Conservation (phyloP, 2,113 vertebrate species). For the Dicentrarchus labrax region DNA sequence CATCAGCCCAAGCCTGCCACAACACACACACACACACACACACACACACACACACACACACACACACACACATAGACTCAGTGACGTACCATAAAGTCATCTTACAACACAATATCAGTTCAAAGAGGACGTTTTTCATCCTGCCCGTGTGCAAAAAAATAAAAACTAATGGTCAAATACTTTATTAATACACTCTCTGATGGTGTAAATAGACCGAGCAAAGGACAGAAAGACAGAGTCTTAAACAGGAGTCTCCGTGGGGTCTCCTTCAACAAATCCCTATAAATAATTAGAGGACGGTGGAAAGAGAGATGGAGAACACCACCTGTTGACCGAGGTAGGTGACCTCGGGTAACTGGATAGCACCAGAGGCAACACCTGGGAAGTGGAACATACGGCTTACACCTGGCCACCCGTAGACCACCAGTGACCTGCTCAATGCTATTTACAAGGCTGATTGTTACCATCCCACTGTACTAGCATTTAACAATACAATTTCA, state of each 20-base stretch:
- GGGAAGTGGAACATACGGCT: background rate
- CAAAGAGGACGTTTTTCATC: background rate
- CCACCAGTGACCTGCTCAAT: background rate
- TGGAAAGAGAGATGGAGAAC: conserved; percentile 23
- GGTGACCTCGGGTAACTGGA: conserved; percentile 38
- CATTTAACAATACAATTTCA: background rate
- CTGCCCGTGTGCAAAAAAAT: too few species aligned
- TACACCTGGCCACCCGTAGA: background rate
- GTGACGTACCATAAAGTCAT: too few species aligned
- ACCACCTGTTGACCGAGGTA: conserved; percentile 31
- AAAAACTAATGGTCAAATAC: too few species aligned
- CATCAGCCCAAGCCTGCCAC: conserved; percentile 96
- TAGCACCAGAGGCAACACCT: conserved; percentile 31
- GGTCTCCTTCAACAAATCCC: conserved; percentile 9
- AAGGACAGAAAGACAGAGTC: background rate
- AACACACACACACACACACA: background rate
- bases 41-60: conserved; percentile 5
- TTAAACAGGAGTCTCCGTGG: conserved; percentile 11
- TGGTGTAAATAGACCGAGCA: background rate
- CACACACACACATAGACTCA: background rate
- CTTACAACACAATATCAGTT: background rate
- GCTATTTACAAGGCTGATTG: background rate
- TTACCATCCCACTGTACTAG: background rate
- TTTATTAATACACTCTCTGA: background rate
- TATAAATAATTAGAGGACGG: conserved; percentile 55